Conservation (phyloP, 2,797 vertebrate genomes). For the Hemibagrus guttatus region DNA sequence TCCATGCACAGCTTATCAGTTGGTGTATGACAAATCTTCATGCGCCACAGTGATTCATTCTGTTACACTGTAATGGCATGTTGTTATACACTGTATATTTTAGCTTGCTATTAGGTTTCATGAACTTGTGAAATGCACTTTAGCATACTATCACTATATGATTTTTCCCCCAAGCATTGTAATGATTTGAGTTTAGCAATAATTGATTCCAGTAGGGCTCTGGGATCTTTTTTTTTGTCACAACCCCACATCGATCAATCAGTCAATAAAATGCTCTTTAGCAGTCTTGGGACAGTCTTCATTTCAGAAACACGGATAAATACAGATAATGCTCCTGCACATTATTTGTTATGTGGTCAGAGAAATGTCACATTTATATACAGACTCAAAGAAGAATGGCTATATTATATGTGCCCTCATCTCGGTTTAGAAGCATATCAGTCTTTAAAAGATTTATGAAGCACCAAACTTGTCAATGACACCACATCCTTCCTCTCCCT, state of each 20-base stretch:
- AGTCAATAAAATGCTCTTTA: slow-evolving; percentile 26
- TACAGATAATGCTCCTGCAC: neutral
- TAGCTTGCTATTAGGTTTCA: neutral
- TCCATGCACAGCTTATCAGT: neutral
- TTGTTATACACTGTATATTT: neutral
- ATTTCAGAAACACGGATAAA: slow-evolving; percentile 4
- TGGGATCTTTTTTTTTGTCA: slow-evolving; percentile 2
- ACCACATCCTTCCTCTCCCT: neutral
- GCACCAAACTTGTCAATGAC: neutral
- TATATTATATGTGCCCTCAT: neutral
- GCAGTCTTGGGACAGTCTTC: neutral
- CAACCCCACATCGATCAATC: slow-evolving; percentile 7
- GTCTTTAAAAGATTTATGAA: slow-evolving; percentile 17
- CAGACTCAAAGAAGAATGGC: neutral
- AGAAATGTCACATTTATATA: neutral
- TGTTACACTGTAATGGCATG: neutral
- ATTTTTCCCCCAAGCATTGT: neutral
- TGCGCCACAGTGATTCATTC: neutral
- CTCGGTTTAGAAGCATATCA: slow-evolving; percentile 7
- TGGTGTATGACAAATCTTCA: neutral
- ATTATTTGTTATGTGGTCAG: neutral
- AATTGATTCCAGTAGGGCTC: slow-evolving; percentile 12
- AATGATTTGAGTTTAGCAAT: slow-evolving; percentile 28
- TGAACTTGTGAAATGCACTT: neutral
- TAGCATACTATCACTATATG: neutral